Conservation (phyloP, 1,140 invertebrate genomes). For the Lerema accius region DNA sequence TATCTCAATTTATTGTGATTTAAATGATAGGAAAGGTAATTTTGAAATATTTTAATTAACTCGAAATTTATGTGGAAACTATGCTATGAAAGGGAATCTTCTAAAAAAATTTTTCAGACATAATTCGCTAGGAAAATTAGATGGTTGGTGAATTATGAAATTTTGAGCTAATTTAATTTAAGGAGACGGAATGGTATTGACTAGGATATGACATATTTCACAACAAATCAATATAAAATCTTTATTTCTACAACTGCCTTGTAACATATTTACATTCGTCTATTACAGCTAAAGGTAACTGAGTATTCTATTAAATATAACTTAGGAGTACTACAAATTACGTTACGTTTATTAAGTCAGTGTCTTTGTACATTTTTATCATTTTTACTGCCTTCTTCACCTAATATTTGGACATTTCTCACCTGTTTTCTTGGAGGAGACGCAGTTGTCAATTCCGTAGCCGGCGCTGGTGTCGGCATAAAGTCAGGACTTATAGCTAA, state of each 20-base stretch:
- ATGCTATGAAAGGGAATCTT: too few species aligned
- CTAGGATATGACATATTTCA: too few species aligned
- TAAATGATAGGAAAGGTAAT: too few species aligned
- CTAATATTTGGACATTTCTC: constrained; percentile 85
- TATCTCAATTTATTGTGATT: too few species aligned
- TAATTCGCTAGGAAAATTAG: too few species aligned
- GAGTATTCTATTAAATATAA: constrained; percentile 40
- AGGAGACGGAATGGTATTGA: too few species aligned
- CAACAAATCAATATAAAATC: constrained; percentile 11
- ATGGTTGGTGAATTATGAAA: too few species aligned
- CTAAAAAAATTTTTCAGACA: too few species aligned
- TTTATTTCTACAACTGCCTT: constrained; percentile 33
- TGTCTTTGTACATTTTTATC: constrained; percentile 54
- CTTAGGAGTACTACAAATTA: constrained; percentile 26
- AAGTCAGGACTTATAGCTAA: constrained; percentile 86
- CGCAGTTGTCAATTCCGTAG: constrained; percentile 69
- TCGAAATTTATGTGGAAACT: too few species aligned
- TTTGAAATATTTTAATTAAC: too few species aligned
- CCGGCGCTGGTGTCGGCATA: constrained; percentile 67
- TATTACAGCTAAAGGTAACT: constrained; percentile 29
- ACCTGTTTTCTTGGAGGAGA: constrained; percentile 79
- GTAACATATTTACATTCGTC: constrained; percentile 38
- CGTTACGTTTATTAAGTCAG: constrained; percentile 36
- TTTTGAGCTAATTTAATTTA: too few species aligned
- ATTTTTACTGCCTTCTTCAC: constrained; percentile 75